phyloP scores from a whole-genome alignment of 1,140 invertebrate species.

The Lordiphosa clarofinis region DNA sequence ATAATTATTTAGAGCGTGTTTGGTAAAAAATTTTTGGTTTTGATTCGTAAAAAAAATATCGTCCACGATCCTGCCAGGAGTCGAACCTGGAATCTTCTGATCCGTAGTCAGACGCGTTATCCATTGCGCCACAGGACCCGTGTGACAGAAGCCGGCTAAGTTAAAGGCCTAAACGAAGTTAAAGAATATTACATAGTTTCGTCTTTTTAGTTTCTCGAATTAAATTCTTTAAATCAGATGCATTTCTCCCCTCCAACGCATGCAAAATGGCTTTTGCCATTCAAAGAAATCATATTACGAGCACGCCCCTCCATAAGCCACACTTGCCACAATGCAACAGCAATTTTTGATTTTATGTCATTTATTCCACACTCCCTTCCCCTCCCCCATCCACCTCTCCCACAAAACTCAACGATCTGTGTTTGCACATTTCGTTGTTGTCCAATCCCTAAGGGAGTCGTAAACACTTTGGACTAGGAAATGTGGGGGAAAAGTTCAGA shows the following conservation, averaged over 20 bases:
- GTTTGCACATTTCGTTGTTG: slow-evolving; percentile 68
- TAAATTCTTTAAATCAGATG: slow-evolving; percentile 1
- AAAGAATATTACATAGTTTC: neutral
- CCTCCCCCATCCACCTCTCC: slow-evolving; percentile 1
- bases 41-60: neutral
- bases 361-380: slow-evolving; percentile 21
- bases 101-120: slow-evolving; percentile 87
- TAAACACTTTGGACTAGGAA: slow-evolving; percentile 58
- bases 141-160: neutral
- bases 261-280: slow-evolving; percentile 46
- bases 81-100: slow-evolving; percentile 88
- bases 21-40: no score
- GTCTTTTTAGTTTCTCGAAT: slow-evolving; percentile 1
- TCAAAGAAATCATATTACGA: slow-evolving; percentile 62
- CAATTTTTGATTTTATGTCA: slow-evolving; percentile 66
- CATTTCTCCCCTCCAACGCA: slow-evolving; percentile 14
- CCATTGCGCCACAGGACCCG: slow-evolving; percentile 85
- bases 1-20: no score
- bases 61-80: slow-evolving; percentile 84
- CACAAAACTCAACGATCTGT: slow-evolving; percentile 45
- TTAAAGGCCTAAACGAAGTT: neutral
- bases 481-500: slow-evolving; percentile 42
- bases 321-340: slow-evolving; percentile 29
- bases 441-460: slow-evolving; percentile 63
- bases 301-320: slow-evolving; percentile 25